A percentile compares a stretch with the other conserved stretches of the same genome.
These are phyloP conservation scores for Girardinus metallicus DNA, from an alignment of 2,797 vertebrate species.

Conservation along the genomic window DNA sequence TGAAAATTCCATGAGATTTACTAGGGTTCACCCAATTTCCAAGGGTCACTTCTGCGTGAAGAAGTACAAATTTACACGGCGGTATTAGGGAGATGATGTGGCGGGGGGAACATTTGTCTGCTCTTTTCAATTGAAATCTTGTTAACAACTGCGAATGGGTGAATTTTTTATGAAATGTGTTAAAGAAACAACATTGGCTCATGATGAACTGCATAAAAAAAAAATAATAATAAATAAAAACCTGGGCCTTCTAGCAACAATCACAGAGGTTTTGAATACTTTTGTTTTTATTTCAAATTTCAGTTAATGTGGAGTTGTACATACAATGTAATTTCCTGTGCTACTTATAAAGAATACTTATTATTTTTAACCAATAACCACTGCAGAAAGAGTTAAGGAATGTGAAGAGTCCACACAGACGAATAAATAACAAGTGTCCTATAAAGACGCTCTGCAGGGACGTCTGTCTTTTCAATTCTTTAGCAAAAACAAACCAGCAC, in stretches of 20 bases:
- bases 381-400: too few relatives aligned
- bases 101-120: background rate
- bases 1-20: slow-evolving; percentile 58
- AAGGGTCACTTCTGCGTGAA: slow-evolving; percentile 55
- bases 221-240: background rate
- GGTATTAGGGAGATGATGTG: slow-evolving; percentile 25
- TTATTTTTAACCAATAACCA: too few relatives aligned
- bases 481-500: slow-evolving; percentile 51
- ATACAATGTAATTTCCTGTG: background rate
- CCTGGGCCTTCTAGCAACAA: slow-evolving; percentile 7
- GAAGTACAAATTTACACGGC: slow-evolving; percentile 41
- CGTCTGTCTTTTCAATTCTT: slow-evolving; percentile 25
- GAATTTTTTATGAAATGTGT: background rate
- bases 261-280: slow-evolving; percentile 4
- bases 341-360: too few relatives aligned
- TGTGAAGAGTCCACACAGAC: slow-evolving; percentile 17
- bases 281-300: background rate
- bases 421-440: slow-evolving; percentile 52
- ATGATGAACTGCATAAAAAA: background rate
- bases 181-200: background rate
- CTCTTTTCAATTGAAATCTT: slow-evolving; percentile 7
- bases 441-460: slow-evolving; percentile 55
- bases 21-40: slow-evolving; percentile 46
- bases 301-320: background rate
- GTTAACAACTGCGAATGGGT: slow-evolving; percentile 1